phyloP scores from a whole-genome alignment of 2,113 vertebrate species.

The Blennius ocellaris region DNA sequence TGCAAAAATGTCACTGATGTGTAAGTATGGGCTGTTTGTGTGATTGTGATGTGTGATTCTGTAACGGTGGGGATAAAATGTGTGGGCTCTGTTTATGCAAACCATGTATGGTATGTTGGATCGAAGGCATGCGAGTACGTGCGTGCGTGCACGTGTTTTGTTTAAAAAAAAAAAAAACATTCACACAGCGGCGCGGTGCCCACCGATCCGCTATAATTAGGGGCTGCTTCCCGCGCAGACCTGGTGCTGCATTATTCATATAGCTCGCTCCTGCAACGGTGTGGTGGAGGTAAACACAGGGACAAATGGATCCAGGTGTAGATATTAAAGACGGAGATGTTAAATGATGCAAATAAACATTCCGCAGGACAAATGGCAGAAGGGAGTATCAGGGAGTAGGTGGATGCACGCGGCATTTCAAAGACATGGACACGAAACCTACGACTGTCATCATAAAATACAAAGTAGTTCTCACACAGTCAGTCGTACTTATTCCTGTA shows the following conservation, averaged over 20 bases:
- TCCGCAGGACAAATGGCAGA: background rate
- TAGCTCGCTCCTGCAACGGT: conserved; percentile 37
- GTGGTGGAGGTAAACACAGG: conserved; percentile 44
- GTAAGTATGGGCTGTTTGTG: conserved; percentile 30
- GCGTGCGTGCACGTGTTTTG: background rate
- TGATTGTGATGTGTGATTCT: conserved; percentile 47
- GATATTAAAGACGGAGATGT: conserved; percentile 38
- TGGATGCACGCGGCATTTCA: background rate
- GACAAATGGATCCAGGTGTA: conserved; percentile 58
- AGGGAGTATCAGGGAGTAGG: too few relatives aligned
- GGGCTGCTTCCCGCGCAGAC: conserved; percentile 31
- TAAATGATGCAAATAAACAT: conserved; percentile 23
- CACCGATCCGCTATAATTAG: conserved; percentile 53
- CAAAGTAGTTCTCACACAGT: too few relatives aligned
- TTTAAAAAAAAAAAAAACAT: conserved; percentile 33
- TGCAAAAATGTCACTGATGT: conserved; percentile 45
- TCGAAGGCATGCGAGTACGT: background rate
- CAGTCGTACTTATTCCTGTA: too few relatives aligned
- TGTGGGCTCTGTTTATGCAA: conserved; percentile 68
- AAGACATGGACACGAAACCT: too few relatives aligned
- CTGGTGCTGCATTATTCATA: conserved; percentile 60
- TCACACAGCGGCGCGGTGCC: conserved; percentile 1
- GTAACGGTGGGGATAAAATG: conserved; percentile 30
- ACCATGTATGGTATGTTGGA: conserved; percentile 24
- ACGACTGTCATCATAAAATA: too few relatives aligned